Conservation (phyloP, 2,113 vertebrate species). For the Lipotes vexillifer region DNA sequence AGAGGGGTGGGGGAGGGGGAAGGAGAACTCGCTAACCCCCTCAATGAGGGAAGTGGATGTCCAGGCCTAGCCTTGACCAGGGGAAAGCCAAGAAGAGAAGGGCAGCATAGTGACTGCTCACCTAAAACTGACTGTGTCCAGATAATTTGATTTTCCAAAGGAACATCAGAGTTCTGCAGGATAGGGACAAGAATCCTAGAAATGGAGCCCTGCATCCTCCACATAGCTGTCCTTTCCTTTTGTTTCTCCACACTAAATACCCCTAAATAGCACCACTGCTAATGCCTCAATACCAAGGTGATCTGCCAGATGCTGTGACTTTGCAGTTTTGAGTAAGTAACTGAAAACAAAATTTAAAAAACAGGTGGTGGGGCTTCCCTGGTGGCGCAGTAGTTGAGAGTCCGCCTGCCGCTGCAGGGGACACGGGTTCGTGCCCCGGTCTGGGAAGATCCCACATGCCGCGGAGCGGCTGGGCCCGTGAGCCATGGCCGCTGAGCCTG, state of each 20-base stretch:
- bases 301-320: background rate
- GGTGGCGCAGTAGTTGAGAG: too few species aligned
- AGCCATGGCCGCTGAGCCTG: too few species aligned
- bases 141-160: background rate
- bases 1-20: background rate
- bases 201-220: background rate
- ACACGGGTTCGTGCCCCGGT: too few species aligned
- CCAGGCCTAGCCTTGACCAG: background rate
- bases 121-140: background rate
- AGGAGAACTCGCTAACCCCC: too few species aligned
- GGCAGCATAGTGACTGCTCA: background rate
- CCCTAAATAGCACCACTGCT: background rate
- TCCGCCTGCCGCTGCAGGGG: too few species aligned
- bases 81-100: background rate
- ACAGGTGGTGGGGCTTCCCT: too few species aligned
- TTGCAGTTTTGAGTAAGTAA: background rate
- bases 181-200: background rate
- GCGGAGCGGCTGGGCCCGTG: too few species aligned
- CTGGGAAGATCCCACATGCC: too few species aligned
- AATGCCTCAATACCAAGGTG: background rate
- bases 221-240: background rate
- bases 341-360: slow-evolving; percentile 62
- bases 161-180: background rate
- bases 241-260: background rate
- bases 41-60: fast-evolving